phyloP scores from a whole-genome alignment of 2,888 invertebrate genomes.

The Pseudoips prasinana region DNA sequence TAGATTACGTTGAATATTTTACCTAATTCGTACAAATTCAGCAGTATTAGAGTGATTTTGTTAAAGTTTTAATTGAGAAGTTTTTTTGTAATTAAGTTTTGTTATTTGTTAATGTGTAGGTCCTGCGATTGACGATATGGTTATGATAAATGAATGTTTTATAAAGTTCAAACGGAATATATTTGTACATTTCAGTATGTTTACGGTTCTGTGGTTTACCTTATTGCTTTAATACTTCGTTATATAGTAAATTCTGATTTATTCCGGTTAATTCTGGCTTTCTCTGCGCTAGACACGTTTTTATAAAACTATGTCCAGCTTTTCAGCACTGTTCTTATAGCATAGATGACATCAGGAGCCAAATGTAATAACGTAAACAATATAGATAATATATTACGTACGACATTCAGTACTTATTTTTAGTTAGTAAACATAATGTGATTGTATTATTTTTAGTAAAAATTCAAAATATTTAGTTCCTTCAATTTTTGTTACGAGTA shows the following conservation, averaged over 20 bases:
- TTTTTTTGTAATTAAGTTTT: constrained; percentile 74
- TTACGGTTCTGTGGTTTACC: constrained; percentile 34
- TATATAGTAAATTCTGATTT: constrained; percentile 30
- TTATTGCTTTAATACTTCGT: constrained; percentile 30
- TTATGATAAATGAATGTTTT: constrained; percentile 40
- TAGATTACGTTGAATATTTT: constrained; percentile 62
- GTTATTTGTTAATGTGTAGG: constrained; percentile 73
- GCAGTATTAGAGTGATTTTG: constrained; percentile 82
- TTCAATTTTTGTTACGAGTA: constrained; percentile 75
- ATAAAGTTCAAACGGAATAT: constrained; percentile 36
- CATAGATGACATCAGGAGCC: constrained; percentile 64
- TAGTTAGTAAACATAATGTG: constrained; percentile 68
- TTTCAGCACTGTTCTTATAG: constrained; percentile 44
- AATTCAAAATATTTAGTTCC: constrained; percentile 77
- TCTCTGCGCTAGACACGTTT: constrained; percentile 20
- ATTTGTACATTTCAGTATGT: constrained; percentile 29
- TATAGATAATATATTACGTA: constrained; percentile 62
- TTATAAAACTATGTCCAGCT: constrained; percentile 34
- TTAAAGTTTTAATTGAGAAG: constrained; percentile 78
- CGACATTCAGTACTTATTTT: constrained; percentile 63
- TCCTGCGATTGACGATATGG: constrained; percentile 47
- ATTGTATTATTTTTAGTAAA: constrained; percentile 66
- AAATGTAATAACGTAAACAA: constrained; percentile 72
- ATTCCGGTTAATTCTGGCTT: constrained; percentile 11
- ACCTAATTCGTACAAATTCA: constrained; percentile 80